A percentile compares a stretch with the other conserved stretches of the same genome.
Conservation (phyloP, 2,113 vertebrate species). For the Grammomys dolichurus region DNA sequence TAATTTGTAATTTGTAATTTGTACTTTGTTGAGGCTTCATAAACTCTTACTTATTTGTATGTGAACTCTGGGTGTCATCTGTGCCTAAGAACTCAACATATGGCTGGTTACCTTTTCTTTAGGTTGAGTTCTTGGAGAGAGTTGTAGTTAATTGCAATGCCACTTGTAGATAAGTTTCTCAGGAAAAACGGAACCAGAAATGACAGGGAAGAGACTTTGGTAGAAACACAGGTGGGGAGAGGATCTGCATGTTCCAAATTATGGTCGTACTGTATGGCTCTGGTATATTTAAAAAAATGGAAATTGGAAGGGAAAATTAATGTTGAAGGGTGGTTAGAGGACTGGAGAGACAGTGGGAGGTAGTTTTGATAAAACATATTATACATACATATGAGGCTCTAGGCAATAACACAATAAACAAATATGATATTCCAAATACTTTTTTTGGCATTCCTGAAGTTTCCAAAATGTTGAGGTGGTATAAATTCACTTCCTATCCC, state of each 20-base stretch:
- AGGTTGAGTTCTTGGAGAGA: neutral
- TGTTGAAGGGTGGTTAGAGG: neutral
- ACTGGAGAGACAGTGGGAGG: neutral
- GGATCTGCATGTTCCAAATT: neutral
- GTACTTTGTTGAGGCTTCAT: too few relatives aligned
- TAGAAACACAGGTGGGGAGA: neutral
- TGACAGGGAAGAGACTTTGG: neutral
- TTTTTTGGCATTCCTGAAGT: neutral
- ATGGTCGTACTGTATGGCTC: neutral
- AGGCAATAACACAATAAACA: neutral
- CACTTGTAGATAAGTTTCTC: neutral
- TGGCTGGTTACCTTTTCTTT: neutral
- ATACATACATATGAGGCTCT: too few relatives aligned
- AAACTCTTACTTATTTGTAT: too few relatives aligned
- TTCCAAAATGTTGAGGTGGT: rapidly evolving
- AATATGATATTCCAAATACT: neutral
- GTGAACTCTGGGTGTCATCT: too few relatives aligned
- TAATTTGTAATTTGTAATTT: neutral
- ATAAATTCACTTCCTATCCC: neutral
- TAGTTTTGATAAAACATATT: neutral
- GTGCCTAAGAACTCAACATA: neutral
- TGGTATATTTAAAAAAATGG: neutral
- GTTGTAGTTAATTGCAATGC: neutral
- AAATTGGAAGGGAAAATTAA: too few relatives aligned
- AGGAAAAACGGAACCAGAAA: neutral